Base-by-base conservation (phyloP, 2,888 invertebrate genomes). In the Eristalis tenax region DNA sequence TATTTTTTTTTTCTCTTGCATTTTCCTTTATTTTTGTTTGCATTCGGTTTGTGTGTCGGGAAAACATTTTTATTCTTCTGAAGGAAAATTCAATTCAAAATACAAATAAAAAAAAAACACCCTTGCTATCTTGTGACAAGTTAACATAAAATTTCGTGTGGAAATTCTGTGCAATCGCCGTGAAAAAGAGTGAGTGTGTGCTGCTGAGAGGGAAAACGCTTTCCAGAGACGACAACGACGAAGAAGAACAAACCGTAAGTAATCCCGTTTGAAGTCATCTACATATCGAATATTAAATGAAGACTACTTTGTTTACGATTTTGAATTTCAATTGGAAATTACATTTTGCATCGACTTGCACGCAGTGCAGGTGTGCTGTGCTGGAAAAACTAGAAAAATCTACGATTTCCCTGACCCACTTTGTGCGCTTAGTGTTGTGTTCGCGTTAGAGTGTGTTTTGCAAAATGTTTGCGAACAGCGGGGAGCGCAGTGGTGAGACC, bases 401-500 rank as follows among this genome's bases (percentile, higher is more conserved):
- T 18, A 61, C 68, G 40, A 63, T 81, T 81, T 81, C 81, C 81
- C 81, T 81, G 81, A 81, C 81, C 81, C 81, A 75, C 50, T 63
- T 80, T 65, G 79, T 8, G n/a, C 0, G 61, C 1, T 26, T 0
- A 18, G n/a, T 50, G 18, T 50, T 18, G n/a, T 18, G n/a, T 50
- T 18, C n/a, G 50, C 50, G 18, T 50, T 50, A 50, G 50, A 50
- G 50, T 8, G n/a, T 50, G n/a, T 5, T 50, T 50, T 50, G n/a
- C 18, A 18, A n/a, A 50, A 6, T 6, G 50, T 3, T 32, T 2
- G 13, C 13, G 38, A 15, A 23, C 28, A 43, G 50, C 13, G 22
- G 40, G n/a, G 18, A 10, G 22, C 59, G 13, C 6, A 13, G 38
- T 10, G 13, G 1, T 8, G 38, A 38, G 38, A 38, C 38, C 38